Base-by-base conservation (phyloP, 92 coral and sea anemone genomes). In the Diadumene lineata region DNA sequence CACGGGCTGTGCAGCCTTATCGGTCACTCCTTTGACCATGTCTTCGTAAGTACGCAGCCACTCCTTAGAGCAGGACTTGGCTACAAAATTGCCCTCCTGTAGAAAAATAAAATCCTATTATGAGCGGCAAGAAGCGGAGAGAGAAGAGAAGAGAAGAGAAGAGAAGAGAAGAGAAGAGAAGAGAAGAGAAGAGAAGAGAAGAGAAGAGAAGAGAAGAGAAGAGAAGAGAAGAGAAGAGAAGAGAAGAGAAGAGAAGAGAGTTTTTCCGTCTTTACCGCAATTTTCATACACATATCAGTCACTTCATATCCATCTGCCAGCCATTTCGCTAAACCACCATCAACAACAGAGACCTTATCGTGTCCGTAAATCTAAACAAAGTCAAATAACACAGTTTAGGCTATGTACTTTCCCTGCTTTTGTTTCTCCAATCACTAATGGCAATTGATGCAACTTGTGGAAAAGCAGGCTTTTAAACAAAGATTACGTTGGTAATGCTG, bases 241-340 rank as follows among this genome's bases (percentile, higher is more conserved):
- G 4, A 13, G 19, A 13, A 53, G n/a, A n/a, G n/a, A n/a, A n/a
- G n/a, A n/a, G n/a, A n/a, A n/a, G n/a, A n/a, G n/a, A n/a, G n/a
- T n/a, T n/a, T n/a, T n/a, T n/a, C n/a, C n/a, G n/a, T n/a, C n/a
- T n/a, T 33, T 34, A 86, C 91, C 83, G 25, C 57, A 34, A 87
- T 90, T 43, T 78, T 90, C 34, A 73, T 1, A 72, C 77, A 72
- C 90, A 87, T 87, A 55, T 87, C 32, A 0, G 92, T 90, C 30
- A 89, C 88, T 29, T 84, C 87, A 43, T 72, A 77, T 24, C 96
- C 96, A 81, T 90, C 87, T 1, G 87, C 81, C 1, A 69, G 74
- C 96, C 96, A 90, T 64, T 76, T 90, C 56, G 87, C 92, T 23
- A 90, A 69, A 27, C 96, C 96, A 23, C 96, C 96, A 57, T 90